Base-by-base conservation (phyloP, 2,797 vertebrate genomes). In the Spinus olivaceus region DNA sequence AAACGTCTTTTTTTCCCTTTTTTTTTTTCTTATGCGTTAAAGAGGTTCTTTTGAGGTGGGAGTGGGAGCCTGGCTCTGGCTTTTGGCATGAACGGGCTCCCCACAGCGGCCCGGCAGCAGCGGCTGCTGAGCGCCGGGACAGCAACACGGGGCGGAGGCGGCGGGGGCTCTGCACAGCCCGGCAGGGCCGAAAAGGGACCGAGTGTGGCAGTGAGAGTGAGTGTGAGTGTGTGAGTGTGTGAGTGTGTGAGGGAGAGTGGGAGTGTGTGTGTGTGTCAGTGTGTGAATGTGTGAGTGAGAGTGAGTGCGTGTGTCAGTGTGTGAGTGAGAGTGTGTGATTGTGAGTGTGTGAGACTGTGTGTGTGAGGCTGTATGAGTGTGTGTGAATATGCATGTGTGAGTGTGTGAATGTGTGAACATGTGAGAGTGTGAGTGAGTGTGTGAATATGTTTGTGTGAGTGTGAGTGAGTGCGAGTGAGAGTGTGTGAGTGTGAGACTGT, bases 1-100 rank as follows among this genome's bases (percentile, higher is more conserved):
- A 3, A 22, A 27, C 28, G 32, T 14, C 11, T 8, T 25, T n/a
- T 24, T 17, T 2, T 1, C 1, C 3, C 8, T 13, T 9, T 12
- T 14, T 16, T 5, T 16, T 16, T 6, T 35, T 37, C 37, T 28
- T 24, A 1, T 1, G 9, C 2, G 25, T 22, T 53, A 69, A 91
- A 76, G 30, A 54, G 10, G 22, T 28, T 50, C 24, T n/a, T 57
- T 53, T 39, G 39, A 61, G 74, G 42, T 4, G 51, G 17, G 24
- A 63, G 12, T 8, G 39, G 50, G 47, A 91, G 23, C 59, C 42
- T 23, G 39, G 54, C 32, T 54, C 66, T 32, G 71, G 8, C 39
- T 90, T 83, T 39, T 32, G 71, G 30, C 56, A 53, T 0, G 1
- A 53, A 51, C 1, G 1, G 30, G 33, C 12, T 94, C 37, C 81